Evolutionary conservation across 2,888 invertebrate species (phyloP).

Genomic region (Xestobium rufovillosum): DNA sequence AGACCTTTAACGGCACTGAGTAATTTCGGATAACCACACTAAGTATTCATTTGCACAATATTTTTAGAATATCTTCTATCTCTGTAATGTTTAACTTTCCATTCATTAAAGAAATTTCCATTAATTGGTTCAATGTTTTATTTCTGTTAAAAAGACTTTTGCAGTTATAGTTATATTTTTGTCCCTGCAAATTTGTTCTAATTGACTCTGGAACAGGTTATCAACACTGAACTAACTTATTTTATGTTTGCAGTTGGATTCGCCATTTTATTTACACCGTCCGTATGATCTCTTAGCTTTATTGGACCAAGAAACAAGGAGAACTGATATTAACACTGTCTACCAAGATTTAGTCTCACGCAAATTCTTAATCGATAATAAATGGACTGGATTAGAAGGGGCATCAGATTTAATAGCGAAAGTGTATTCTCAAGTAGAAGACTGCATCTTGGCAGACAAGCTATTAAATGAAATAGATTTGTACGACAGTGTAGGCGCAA

Average conservation of each 20-base stretch:
- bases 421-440: slow-evolving; percentile 52
- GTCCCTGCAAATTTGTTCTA: no score
- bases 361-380: slow-evolving; percentile 55
- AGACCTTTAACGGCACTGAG: no score
- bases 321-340: slow-evolving; percentile 52
- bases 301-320: slow-evolving; percentile 66
- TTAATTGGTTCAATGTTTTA: no score
- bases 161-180: no score
- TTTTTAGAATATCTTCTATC: no score
- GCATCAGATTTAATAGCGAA: slow-evolving; percentile 55
- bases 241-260: slow-evolving; percentile 54
- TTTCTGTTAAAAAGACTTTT: no score
- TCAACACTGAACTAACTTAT: no score
- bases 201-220: no score
- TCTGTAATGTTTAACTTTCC: no score
- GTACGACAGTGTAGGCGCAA: slow-evolving; percentile 53
- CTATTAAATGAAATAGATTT: slow-evolving; percentile 60
- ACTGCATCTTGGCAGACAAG: slow-evolving; percentile 59
- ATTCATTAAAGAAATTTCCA: no score
- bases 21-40: no score
- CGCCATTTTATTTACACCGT: slow-evolving; percentile 62
- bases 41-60: no score
- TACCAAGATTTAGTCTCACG: slow-evolving; percentile 57
- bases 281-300: slow-evolving; percentile 69
- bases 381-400: slow-evolving; percentile 51